Conservation (phyloP, 2,797 vertebrate species). For the Lerista edwardsae region DNA sequence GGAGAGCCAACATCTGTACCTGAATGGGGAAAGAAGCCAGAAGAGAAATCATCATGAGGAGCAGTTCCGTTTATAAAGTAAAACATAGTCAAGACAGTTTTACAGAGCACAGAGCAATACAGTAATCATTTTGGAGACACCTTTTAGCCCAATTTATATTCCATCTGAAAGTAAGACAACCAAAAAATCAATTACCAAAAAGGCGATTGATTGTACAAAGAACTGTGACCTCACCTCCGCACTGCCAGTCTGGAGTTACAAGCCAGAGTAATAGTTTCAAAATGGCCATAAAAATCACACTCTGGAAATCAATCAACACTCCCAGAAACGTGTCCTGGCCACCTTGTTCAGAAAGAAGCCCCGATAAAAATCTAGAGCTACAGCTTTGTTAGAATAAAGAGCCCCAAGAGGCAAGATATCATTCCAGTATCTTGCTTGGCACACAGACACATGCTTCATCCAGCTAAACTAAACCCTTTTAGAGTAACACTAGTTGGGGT, state of each 20-base stretch:
- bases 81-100: slow-evolving; percentile 45
- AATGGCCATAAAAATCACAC: slow-evolving; percentile 33
- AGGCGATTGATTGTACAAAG: slow-evolving; percentile 32
- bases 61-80: background rate
- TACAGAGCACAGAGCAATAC: background rate
- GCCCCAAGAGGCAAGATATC: background rate
- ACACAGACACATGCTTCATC: background rate
- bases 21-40: background rate
- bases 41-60: background rate
- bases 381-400: slow-evolving; percentile 10
- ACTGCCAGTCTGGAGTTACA: background rate
- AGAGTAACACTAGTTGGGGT: background rate
- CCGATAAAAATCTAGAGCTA: slow-evolving; percentile 52
- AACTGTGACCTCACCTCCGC: slow-evolving; percentile 23
- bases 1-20: background rate
- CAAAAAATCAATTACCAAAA: slow-evolving; percentile 35
- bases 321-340: slow-evolving; percentile 35
- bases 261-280: rapidly evolving
- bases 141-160: slow-evolving; percentile 6
- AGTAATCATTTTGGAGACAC: slow-evolving; percentile 14
- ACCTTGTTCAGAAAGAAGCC: slow-evolving; percentile 47
- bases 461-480: background rate
- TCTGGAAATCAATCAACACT: slow-evolving; percentile 52
- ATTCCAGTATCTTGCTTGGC: slow-evolving; percentile 1
- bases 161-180: slow-evolving; percentile 14